Percentiles rank a stretch among this genome's conserved stretches.
These are phyloP conservation scores for Bombyx mori DNA, from an alignment of 1,140 invertebrate genomes.

Conservation along the genomic window ASM3026992v2 NC_085110.1:1839001-1839500, in stretches of 20 bases:
- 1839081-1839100: conserved; percentile 98
- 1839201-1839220: conserved; percentile 91
- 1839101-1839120: conserved; percentile 97
- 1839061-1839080: conserved; percentile 99
- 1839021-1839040: conserved; percentile 96
- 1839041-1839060: conserved; percentile 95
- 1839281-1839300: conserved; percentile 77
- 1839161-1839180: conserved; percentile 94
- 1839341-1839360: conserved; percentile 38
- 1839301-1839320: conserved; percentile 33
- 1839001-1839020: conserved; percentile 99
- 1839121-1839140: conserved; percentile 97
- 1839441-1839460: background rate
- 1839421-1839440: background rate
- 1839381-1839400: conserved; percentile 6
- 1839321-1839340: conserved; percentile 11
- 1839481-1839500: background rate
- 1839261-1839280: conserved; percentile 99
- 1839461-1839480: conserved; percentile 1
- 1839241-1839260: conserved; percentile 98
- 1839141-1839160: conserved; percentile 95
- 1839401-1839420: background rate
- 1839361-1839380: conserved; percentile 34
- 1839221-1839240: conserved; percentile 93
- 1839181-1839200: conserved; percentile 93